A percentile compares a stretch with the other conserved stretches of the same genome.
These are phyloP conservation scores for Drosophila fuyamai DNA, from an alignment of 1,140 invertebrate species.

Conservation along the genomic window DNA sequence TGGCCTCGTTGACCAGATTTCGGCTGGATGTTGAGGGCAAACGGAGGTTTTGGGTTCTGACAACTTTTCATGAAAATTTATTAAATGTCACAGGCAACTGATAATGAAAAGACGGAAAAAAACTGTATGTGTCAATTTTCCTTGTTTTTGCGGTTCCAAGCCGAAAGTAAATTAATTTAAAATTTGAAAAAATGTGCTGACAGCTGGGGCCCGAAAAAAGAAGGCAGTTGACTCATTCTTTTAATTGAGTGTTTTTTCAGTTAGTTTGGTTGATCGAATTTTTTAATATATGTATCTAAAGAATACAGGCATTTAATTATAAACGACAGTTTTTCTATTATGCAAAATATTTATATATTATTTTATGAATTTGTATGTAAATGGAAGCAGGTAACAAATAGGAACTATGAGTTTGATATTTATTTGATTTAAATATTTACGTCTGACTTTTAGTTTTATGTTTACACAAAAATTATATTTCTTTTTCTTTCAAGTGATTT, in stretches of 20 bases:
- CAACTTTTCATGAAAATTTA: slow-evolving; percentile 70
- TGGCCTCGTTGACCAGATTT: slow-evolving; percentile 50
- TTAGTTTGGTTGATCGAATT: slow-evolving; percentile 1
- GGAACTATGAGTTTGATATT: too few relatives aligned
- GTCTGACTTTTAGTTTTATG: too few relatives aligned
- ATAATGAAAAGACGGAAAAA: slow-evolving; percentile 32
- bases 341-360: not conserved
- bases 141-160: slow-evolving; percentile 36
- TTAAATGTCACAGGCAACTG: slow-evolving; percentile 60
- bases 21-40: not conserved
- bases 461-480: too few relatives aligned
- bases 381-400: too few relatives aligned
- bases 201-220: slow-evolving; percentile 20
- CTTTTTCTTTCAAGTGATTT: too few relatives aligned
- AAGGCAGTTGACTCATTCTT: slow-evolving; percentile 20
- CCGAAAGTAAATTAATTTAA: slow-evolving; percentile 68
- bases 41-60: slow-evolving; percentile 32
- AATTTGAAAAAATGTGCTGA: slow-evolving; percentile 33
- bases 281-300: not conserved
- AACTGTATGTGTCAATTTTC: slow-evolving; percentile 56
- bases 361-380: too few relatives aligned
- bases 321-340: not conserved
- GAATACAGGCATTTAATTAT: slow-evolving; percentile 2
- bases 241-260: slow-evolving; percentile 14
- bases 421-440: too few relatives aligned